A percentile compares a stretch with the other conserved stretches of the same genome.
phyloP scores from a whole-genome alignment of 2,888 invertebrate species.

The Melinaea menophilus region DNA sequence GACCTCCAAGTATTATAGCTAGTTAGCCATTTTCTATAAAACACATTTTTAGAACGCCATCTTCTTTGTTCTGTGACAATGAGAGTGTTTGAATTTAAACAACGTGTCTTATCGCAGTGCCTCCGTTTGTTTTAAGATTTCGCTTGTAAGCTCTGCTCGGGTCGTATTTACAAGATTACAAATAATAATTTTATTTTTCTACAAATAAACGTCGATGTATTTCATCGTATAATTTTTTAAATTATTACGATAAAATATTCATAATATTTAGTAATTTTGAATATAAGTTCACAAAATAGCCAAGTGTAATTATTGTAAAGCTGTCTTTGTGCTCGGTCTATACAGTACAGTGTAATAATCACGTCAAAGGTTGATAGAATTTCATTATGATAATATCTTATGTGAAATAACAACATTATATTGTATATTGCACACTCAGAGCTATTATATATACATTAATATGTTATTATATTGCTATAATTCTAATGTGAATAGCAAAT shows the following conservation, averaged over 20 bases:
- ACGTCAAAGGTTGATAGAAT: constrained; percentile 37
- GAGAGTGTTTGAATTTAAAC: constrained; percentile 61
- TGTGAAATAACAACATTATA: not conserved
- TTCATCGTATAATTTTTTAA: too few species aligned
- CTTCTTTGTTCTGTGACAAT: constrained; percentile 65
- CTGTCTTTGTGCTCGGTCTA: not conserved
- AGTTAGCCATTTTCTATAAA: constrained; percentile 64
- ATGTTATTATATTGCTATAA: too few species aligned
- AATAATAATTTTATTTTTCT: too few species aligned
- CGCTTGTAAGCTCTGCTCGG: constrained; percentile 48
- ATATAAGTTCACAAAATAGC: too few species aligned
- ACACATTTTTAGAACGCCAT: constrained; percentile 56
- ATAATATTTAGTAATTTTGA: too few species aligned
- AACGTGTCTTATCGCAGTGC: constrained; percentile 59
- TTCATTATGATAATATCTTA: constrained; percentile 21
- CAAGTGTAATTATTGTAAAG: too few species aligned
- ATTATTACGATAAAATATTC: too few species aligned
- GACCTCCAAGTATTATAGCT: constrained; percentile 34
- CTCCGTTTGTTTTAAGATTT: constrained; percentile 66
- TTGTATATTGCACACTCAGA: too few species aligned
- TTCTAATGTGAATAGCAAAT: too few species aligned
- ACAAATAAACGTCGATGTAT: too few species aligned
- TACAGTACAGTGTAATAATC: too few species aligned
- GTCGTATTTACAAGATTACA: not conserved
- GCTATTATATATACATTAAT: too few species aligned